Base-by-base conservation (phyloP, 2,797 vertebrate species). In the Hemibagrus guttatus region DNA sequence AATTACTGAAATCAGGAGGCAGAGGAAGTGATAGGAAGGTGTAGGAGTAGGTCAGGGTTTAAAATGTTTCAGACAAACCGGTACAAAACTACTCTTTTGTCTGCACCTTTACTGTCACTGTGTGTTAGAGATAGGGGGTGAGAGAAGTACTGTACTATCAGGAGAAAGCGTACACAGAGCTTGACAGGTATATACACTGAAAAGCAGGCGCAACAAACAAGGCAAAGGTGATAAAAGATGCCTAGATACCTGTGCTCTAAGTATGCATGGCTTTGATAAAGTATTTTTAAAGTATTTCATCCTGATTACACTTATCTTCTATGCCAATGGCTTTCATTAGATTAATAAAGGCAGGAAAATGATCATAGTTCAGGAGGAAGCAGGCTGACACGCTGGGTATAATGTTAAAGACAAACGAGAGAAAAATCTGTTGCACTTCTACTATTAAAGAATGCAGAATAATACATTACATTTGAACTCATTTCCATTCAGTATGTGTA, bases 1-100 rank as follows among this genome's bases (percentile, higher is more conserved):
- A 61, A 69, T 63, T 79, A 64, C 82, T 28, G 87, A 90, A 83
- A 91, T 87, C 71, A 71, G 88, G 49, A 80, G 84, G 75, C 68
- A 87, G 31, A 66, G 9, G 23, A 64, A 71, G 35, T 56, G 42
- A 49, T 49, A 8, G 9, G 46, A 39, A 39, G 46, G 46, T 49
- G 46, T 49, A 49, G 4, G 76, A 61, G 6, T 3, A 59, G 31
- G 76, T 59, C 54, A 59, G 17, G 39, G 12, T 54, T 54, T 35
- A 39, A 39, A 68, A 46, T 28, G 69, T 46, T 52, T 28, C 59
- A 88, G 63, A 83, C 39, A 49, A 82, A 61, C 21, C 39, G 21
- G 64, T 39, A 71, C 17, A 39, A 54, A 78, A 69, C 66, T 68
- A 17, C 58, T 26, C 56, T 86, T 85, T 85, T 79, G 84, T 87